Conservation (phyloP, 2,888 invertebrate genomes). For the Hirtodrosophila histrioides region DNA sequence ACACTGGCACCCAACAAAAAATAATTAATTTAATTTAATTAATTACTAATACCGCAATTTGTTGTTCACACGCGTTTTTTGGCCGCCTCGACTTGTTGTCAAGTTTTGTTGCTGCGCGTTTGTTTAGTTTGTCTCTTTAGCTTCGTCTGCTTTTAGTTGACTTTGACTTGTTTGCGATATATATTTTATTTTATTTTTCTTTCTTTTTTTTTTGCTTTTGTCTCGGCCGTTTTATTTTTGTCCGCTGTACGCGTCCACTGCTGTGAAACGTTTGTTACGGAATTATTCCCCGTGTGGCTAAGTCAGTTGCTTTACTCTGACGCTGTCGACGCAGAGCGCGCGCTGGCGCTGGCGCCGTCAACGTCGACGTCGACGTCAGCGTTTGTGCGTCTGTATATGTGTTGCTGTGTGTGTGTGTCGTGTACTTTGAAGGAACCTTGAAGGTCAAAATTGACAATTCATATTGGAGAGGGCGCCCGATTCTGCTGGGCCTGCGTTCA, state of each 20-base stretch:
- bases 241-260: constrained; percentile 78
- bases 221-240: constrained; percentile 62
- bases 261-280: constrained; percentile 80
- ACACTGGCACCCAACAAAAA: constrained; percentile 42
- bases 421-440: constrained; percentile 84
- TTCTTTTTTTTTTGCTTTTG: constrained; percentile 22
- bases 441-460: constrained; percentile 84
- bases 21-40: constrained; percentile 8
- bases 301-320: constrained; percentile 56
- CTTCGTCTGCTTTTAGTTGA: constrained; percentile 24
- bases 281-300: constrained; percentile 75
- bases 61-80: constrained; percentile 26
- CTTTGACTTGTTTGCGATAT: constrained; percentile 42
- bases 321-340: constrained; percentile 35
- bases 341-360: constrained; percentile 22
- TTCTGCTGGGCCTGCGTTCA: constrained; percentile 51
- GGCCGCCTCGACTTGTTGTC: constrained; percentile 13
- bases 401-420: constrained; percentile 20
- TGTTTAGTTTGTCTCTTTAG: constrained; percentile 39
- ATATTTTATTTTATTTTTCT: too few relatives aligned
- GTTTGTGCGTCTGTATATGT: constrained; percentile 35
- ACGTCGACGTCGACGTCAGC: constrained; percentile 16
- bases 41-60: constrained; percentile 16
- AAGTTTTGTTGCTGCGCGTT: constrained; percentile 23
- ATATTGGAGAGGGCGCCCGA: constrained; percentile 62